These are phyloP conservation scores for Dermochelys coriacea DNA, from an alignment of 2,797 vertebrate species.

Conservation along the genomic window DNA sequence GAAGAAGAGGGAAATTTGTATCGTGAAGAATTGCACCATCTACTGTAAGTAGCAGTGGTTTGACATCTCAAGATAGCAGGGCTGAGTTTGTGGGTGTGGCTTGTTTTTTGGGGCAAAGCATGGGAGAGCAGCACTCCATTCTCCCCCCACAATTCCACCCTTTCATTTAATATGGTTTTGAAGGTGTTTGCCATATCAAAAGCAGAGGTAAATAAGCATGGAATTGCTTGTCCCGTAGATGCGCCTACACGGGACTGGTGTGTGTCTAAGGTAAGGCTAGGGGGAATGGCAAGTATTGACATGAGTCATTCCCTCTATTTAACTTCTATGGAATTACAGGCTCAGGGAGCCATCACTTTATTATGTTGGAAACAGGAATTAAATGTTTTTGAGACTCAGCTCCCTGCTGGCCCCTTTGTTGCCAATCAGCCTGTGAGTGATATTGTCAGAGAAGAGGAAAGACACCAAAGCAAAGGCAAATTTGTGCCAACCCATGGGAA, in stretches of 20 bases:
- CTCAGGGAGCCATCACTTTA: not conserved
- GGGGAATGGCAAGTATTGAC: not conserved
- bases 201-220: not conserved
- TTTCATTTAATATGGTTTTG: not conserved
- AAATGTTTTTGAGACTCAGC: not conserved
- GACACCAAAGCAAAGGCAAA: not conserved
- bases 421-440: not conserved
- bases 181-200: not conserved
- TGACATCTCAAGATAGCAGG: not conserved
- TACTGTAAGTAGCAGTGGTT: not conserved
- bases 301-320: not conserved
- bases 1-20: not conserved
- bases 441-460: not conserved
- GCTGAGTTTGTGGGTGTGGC: not conserved
- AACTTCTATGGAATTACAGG: not conserved
- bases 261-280: not conserved
- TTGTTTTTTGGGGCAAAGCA: not conserved
- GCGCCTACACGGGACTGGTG: not conserved
- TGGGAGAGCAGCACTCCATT: not conserved
- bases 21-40: not conserved
- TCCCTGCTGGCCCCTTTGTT: constrained; percentile 27
- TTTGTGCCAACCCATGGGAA: not conserved
- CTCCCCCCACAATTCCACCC: not conserved
- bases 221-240: not conserved
- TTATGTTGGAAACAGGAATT: not conserved